phyloP scores from a whole-genome alignment of 2,888 invertebrate species.

The Scaptomyza flava region DNA sequence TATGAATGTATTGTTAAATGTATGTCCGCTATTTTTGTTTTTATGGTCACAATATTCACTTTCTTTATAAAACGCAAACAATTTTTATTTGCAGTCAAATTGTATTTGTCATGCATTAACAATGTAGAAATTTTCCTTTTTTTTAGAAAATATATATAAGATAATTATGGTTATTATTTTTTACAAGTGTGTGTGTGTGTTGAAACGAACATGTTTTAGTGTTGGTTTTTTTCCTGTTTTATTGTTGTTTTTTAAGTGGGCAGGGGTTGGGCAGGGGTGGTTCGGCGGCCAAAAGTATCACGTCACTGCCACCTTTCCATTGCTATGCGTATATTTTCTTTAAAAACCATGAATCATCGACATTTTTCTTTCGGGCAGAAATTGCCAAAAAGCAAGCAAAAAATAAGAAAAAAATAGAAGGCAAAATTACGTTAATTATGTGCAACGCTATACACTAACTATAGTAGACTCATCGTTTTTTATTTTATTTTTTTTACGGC shows the following conservation, averaged over 20 bases:
- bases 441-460: slow-evolving; percentile 5
- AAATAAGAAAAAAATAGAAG: not conserved
- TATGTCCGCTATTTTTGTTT: not conserved
- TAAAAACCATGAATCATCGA: slow-evolving; percentile 41
- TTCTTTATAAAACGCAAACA: slow-evolving; percentile 31
- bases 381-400: slow-evolving; percentile 2
- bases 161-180: slow-evolving; percentile 23
- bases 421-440: slow-evolving; percentile 12
- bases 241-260: slow-evolving; percentile 13
- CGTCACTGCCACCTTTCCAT: slow-evolving; percentile 55
- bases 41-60: slow-evolving; percentile 27
- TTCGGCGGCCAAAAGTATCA: slow-evolving; percentile 28
- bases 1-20: no score
- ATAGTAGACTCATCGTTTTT: not conserved
- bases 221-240: slow-evolving; percentile 12
- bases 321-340: slow-evolving; percentile 24
- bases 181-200: not conserved
- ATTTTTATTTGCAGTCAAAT: slow-evolving; percentile 4
- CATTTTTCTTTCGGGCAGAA: slow-evolving; percentile 11
- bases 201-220: slow-evolving; percentile 18
- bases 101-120: slow-evolving; percentile 32
- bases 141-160: slow-evolving; percentile 16
- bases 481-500: not conserved
- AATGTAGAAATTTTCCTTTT: slow-evolving; percentile 32
- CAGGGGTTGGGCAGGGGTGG: slow-evolving; percentile 10